phyloP scores from a whole-genome alignment of 2,113 vertebrate species.

The Otus sunia region DNA sequence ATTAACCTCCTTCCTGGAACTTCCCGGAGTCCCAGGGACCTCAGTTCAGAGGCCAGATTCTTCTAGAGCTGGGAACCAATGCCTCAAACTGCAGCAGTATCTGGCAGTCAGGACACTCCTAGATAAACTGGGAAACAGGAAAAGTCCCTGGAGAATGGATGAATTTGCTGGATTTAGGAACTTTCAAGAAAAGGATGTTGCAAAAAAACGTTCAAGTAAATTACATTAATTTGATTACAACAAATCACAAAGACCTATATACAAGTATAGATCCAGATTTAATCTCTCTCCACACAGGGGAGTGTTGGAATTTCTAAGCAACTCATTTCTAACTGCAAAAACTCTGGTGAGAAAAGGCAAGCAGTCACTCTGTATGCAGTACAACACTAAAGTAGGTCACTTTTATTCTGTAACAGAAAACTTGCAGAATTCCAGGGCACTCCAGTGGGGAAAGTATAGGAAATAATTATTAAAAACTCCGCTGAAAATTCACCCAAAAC shows the following conservation, averaged over 20 bases:
- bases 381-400: not conserved
- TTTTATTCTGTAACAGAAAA: not conserved
- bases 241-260: not conserved
- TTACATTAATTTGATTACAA: not conserved
- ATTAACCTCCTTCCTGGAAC: not conserved
- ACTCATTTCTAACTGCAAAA: not conserved
- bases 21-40: not conserved
- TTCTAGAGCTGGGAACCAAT: not conserved
- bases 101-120: not conserved
- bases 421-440: not conserved
- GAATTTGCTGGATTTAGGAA: not conserved
- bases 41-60: not conserved
- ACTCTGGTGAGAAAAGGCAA: not conserved
- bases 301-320: not conserved
- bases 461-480: not conserved
- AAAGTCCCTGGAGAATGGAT: not conserved
- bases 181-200: not conserved
- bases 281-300: not conserved
- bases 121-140: not conserved
- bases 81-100: not conserved
- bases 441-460: not conserved
- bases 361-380: not conserved
- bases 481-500: not conserved
- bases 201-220: not conserved
- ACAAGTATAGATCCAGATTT: not conserved